Evolutionary conservation across 2,888 invertebrate genomes (phyloP), one percentile per base, ranked within the genome.

Genomic region (Scelioninae gen. 1): DNA sequence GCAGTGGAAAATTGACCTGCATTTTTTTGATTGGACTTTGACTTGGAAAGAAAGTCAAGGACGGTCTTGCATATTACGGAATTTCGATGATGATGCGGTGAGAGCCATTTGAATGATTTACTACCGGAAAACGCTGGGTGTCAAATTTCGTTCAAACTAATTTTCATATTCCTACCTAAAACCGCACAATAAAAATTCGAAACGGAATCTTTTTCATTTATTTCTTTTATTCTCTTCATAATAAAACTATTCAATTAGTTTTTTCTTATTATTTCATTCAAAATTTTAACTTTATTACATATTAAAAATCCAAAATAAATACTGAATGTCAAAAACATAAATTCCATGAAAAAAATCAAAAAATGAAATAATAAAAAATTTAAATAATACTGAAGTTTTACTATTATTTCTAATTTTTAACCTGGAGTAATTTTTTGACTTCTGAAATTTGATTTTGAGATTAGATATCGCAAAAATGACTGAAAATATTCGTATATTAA

Each of bases 41-140:
- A 69, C 45, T 53, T 32, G 1, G 16, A 51, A 75, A 69, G 81
- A 69, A 75, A 81, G 75, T 75, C 75, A 75, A 81, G 69, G 81
- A 47, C 69, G 55, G 11, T 32, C 9, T 16, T 43, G 55, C 53
- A 66, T 43, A 51, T 63, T 69, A 76, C 58, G 15, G 63, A 63
- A 75, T 65, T 45, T 32, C 66, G 63, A 81, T 76, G 29, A 82
- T 72, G 60, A 66, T 77, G 77, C 68, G 82, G 82, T 82, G 62
- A 82, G 66, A 71, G 51, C 34, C 23, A 62, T 43, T 58, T 15
- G 15, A 15, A 32, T 76, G 71, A 82, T 82, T 82, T 82, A 82
- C 72, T 43, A 11, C 47, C 43, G 60, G 60, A 65, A 72, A 81
- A 58, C 13, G 29, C 31, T 45, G n/a, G 58, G 71, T 53, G 53